A percentile compares a stretch with the other conserved stretches of the same genome.
These are phyloP conservation scores for Phoebastria nigripes DNA, from an alignment of 2,797 vertebrate species.

Conservation along the genomic window DNA sequence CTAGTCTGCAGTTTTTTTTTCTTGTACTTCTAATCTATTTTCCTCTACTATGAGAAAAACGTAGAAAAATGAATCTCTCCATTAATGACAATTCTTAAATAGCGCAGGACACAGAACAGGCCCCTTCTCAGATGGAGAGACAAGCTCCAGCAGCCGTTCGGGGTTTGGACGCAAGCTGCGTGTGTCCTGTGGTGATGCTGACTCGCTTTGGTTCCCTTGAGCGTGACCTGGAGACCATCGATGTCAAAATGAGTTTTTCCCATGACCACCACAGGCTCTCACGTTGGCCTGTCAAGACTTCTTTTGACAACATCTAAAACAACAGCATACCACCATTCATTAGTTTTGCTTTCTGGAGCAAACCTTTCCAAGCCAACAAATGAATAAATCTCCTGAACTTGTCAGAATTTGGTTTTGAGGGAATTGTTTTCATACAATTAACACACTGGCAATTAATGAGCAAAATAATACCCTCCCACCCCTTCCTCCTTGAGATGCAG, in stretches of 20 bases:
- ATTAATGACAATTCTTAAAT: not conserved
- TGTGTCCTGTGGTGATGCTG: accelerated
- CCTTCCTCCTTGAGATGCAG: not conserved
- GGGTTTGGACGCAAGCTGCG: accelerated
- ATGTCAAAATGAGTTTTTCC: not conserved
- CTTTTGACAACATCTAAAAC: not conserved
- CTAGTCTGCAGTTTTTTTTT: accelerated
- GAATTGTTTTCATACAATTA: not conserved
- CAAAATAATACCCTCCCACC: not conserved
- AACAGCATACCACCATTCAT: not conserved
- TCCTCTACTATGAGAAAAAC: not conserved
- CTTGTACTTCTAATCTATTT: not conserved
- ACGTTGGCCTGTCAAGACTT: not conserved
- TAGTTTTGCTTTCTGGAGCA: not conserved
- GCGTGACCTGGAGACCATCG: not conserved
- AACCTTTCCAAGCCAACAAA: not conserved
- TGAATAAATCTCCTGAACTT: not conserved
- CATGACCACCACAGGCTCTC: accelerated
- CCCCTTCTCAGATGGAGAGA: not conserved
- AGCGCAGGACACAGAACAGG: not conserved
- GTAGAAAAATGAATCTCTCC: not conserved
- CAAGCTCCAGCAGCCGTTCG: accelerated
- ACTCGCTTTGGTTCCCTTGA: not conserved
- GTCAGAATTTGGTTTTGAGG: not conserved
- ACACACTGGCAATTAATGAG: not conserved